Evolutionary conservation across 2,797 vertebrate genomes (phyloP).

Genomic region (Dryobates pubescens): DNA sequence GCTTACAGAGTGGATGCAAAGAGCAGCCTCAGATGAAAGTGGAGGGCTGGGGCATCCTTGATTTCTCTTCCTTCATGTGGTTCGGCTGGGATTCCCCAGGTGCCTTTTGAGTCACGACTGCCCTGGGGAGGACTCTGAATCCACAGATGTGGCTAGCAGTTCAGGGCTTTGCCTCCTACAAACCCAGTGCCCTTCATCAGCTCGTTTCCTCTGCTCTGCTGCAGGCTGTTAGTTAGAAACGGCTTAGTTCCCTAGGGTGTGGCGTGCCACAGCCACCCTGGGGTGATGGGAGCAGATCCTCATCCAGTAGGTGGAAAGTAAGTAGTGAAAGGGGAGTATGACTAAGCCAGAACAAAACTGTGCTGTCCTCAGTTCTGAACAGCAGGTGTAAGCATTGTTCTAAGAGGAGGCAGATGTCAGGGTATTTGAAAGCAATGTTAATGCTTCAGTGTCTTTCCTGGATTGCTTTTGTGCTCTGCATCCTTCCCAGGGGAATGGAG

Average conservation of each 20-base stretch:
- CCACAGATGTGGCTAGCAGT: slow-evolving; percentile 50
- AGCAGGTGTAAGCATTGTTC: background rate
- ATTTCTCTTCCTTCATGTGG: slow-evolving; percentile 46
- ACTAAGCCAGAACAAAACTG: background rate
- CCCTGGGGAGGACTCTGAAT: slow-evolving; percentile 15
- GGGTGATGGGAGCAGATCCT: background rate
- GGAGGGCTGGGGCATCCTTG: background rate
- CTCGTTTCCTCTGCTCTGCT: slow-evolving; percentile 40
- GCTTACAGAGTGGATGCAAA: background rate
- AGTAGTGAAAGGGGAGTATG: background rate
- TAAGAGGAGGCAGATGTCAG: background rate
- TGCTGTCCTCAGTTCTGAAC: background rate
- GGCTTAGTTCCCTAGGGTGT: background rate
- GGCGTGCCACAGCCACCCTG: background rate
- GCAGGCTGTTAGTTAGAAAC: background rate
- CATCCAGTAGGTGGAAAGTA: background rate
- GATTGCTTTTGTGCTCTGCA: background rate
- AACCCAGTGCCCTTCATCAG: background rate
- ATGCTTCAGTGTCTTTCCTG: background rate
- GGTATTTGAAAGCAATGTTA: background rate
- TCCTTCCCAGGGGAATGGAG: background rate
- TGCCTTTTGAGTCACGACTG: slow-evolving; percentile 35
- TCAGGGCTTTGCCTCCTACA: slow-evolving; percentile 17
- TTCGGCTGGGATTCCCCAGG: slow-evolving; percentile 56
- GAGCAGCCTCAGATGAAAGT: background rate